Conservation (phyloP, 2,888 invertebrate species). For the Empis livida region DNA sequence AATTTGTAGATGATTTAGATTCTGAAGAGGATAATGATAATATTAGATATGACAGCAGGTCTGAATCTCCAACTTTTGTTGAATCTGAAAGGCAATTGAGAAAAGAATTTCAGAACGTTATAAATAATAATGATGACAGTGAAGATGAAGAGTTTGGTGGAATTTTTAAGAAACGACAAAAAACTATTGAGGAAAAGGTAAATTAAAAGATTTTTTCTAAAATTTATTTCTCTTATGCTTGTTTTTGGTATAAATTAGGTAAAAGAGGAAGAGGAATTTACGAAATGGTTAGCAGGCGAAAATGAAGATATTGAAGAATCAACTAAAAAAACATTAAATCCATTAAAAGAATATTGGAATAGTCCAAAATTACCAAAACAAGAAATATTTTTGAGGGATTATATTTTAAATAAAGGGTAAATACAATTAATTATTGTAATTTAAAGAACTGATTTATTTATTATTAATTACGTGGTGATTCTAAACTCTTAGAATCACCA, state of each 20-base stretch:
- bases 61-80: constrained; percentile 42
- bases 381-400: constrained; percentile 86
- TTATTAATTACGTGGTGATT: not conserved
- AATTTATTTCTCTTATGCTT: not conserved
- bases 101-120: constrained; percentile 45
- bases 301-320: constrained; percentile 46
- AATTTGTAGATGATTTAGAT: constrained; percentile 35
- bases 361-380: constrained; percentile 66
- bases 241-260: constrained; percentile 21
- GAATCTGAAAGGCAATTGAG: constrained; percentile 55
- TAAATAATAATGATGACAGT: constrained; percentile 35
- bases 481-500: not conserved
- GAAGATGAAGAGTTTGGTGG: constrained; percentile 45
- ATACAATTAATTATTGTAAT: not conserved
- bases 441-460: too few species aligned
- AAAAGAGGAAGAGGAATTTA: constrained; percentile 47
- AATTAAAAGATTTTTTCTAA: not conserved
- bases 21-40: constrained; percentile 14
- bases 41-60: constrained; percentile 5
- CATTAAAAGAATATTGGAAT: constrained; percentile 72
- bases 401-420: constrained; percentile 72
- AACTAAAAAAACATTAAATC: constrained; percentile 51
- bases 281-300: constrained; percentile 71
- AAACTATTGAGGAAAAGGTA: constrained; percentile 40
- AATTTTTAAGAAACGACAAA: constrained; percentile 41